A percentile compares a stretch with the other conserved stretches of the same genome.
Conservation (phyloP, 2,113 vertebrate genomes). For the Octodon degus region DNA sequence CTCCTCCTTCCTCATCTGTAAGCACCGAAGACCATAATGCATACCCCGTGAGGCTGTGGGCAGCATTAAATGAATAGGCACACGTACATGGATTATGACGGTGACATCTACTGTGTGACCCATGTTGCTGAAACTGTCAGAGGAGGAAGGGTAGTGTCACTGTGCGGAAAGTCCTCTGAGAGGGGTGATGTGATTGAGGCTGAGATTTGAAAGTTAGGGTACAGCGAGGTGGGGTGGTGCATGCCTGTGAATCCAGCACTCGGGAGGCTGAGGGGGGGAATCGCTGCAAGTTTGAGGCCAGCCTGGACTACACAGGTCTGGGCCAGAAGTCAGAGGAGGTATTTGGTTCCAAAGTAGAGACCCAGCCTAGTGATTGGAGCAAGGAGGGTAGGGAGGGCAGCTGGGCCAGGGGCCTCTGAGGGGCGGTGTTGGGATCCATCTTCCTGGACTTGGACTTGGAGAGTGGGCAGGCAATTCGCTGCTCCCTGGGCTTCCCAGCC, state of each 20-base stretch:
- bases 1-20: background rate
- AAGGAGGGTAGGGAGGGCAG: background rate
- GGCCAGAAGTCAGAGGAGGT: background rate
- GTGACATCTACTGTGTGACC: fast-evolving
- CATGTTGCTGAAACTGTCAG: fast-evolving
- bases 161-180: background rate
- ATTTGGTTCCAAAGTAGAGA: background rate
- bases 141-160: background rate
- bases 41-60: background rate
- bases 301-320: background rate
- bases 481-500: no score
- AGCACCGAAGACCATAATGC: background rate
- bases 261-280: background rate
- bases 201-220: background rate
- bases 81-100: background rate
- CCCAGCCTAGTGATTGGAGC: background rate
- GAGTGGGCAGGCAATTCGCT: fast-evolving
- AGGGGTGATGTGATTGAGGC: background rate
- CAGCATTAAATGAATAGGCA: background rate
- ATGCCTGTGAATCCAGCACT: background rate
- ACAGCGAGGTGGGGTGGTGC: background rate
- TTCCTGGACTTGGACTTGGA: no score
- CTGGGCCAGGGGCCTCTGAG: fast-evolving
- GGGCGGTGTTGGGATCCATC: no score
- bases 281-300: background rate